phyloP scores from a whole-genome alignment of 2,113 vertebrate species.

The Potamarius usumacintae region DNA sequence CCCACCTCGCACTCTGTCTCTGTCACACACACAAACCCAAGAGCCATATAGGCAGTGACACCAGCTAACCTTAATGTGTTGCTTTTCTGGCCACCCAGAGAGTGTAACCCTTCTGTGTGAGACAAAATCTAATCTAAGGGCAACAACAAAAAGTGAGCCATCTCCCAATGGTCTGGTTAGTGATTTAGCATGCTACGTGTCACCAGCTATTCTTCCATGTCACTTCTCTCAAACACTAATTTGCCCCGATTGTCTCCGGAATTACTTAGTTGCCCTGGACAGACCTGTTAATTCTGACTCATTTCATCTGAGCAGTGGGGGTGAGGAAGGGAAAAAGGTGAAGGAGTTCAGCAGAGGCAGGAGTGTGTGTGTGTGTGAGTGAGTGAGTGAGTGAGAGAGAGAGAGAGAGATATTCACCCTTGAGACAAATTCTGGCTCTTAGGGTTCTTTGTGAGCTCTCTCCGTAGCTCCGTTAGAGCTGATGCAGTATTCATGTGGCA shows the following conservation, averaged over 20 bases:
- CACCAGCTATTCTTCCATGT: constrained; percentile 73
- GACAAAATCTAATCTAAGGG: constrained; percentile 33
- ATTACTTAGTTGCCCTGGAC: constrained; percentile 68
- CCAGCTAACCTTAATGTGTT: constrained; percentile 43
- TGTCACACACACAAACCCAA: background rate
- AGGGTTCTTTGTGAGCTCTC: constrained; percentile 57
- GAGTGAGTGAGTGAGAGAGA: constrained; percentile 39
- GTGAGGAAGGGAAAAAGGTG: constrained; percentile 45
- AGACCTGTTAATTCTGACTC: constrained; percentile 68
- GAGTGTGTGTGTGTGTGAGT: constrained; percentile 13
- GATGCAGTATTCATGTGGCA: constrained; percentile 66
- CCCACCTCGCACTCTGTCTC: background rate
- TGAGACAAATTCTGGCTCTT: constrained; percentile 61
- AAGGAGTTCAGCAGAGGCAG: background rate
- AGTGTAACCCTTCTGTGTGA: constrained; percentile 33
- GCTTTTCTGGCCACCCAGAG: constrained; percentile 40
- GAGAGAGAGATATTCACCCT: constrained; percentile 53
- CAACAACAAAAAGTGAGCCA: constrained; percentile 37
- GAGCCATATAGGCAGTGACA: constrained; percentile 33
- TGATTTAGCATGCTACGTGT: constrained; percentile 70
- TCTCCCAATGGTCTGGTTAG: constrained; percentile 56
- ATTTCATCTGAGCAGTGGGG: constrained; percentile 61
- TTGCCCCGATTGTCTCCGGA: constrained; percentile 65
- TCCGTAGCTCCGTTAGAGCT: constrained; percentile 47
- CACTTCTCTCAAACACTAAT: constrained; percentile 70